Percentiles rank a stretch among this genome's conserved stretches.
Evolutionary conservation across 2,888 invertebrate genomes (phyloP).

Genomic region (Alviniconcha strummeri): DNA sequence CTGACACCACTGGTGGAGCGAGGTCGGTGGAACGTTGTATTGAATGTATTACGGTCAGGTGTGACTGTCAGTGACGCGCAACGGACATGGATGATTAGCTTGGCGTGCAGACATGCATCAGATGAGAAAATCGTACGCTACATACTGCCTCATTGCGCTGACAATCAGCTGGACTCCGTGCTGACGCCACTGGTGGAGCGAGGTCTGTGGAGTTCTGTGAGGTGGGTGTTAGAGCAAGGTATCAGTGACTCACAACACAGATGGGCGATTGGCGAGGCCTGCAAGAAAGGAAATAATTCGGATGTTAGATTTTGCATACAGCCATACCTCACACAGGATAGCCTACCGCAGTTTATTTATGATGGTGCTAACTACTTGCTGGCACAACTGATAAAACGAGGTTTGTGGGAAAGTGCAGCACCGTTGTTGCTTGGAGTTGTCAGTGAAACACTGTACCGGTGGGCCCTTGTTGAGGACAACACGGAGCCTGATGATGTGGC

Average conservation of each 20-base stretch:
- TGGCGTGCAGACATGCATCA: background rate
- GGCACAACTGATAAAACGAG: background rate
- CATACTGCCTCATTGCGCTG: background rate
- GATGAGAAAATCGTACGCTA: background rate
- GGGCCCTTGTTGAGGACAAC: background rate
- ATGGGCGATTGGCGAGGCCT: too few relatives aligned
- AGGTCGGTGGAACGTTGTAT: background rate
- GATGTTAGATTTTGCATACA: background rate
- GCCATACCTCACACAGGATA: background rate
- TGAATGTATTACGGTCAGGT: background rate
- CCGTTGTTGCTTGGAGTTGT: background rate
- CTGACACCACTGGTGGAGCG: background rate
- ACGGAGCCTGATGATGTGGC: background rate
- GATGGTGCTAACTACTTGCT: background rate
- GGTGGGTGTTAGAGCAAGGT: too few relatives aligned
- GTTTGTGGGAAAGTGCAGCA: background rate
- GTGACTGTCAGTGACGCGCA: background rate
- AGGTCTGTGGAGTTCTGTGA: too few relatives aligned
- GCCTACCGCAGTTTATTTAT: background rate
- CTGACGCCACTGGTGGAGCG: too few relatives aligned
- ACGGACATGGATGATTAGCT: background rate
- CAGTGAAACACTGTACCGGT: background rate
- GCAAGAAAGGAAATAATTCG: too few relatives aligned
- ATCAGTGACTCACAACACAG: too few relatives aligned
- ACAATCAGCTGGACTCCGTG: too few relatives aligned